These are phyloP conservation scores for Taurulus bubalis DNA, from an alignment of 2,113 vertebrate species.

Conservation along the genomic window DNA sequence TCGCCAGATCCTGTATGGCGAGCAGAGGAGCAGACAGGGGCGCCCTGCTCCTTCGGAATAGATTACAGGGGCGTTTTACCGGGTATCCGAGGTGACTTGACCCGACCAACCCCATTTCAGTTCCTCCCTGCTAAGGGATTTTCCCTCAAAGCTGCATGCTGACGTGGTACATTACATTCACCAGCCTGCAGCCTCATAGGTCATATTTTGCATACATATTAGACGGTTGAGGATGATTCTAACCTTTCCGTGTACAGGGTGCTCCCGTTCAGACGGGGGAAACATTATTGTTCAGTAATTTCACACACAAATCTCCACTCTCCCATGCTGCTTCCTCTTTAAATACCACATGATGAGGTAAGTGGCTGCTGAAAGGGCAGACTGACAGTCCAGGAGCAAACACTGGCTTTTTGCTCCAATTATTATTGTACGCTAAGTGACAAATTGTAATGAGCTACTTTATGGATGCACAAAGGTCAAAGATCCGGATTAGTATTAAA, in stretches of 20 bases:
- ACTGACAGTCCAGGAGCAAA: conserved; percentile 40
- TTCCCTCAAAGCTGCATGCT: conserved; percentile 67
- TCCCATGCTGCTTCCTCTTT: conserved; percentile 42
- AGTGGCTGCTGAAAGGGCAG: conserved; percentile 67
- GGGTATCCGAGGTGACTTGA: conserved; percentile 63
- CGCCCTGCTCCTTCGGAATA: conserved; percentile 45
- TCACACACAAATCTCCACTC: conserved; percentile 60
- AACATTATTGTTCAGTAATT: conserved; percentile 74
- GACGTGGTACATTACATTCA: conserved; percentile 74
- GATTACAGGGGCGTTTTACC: conserved; percentile 63
- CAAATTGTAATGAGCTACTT: conserved; percentile 43
- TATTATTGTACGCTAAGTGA: conserved; percentile 14
- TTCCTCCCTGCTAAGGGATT: conserved; percentile 67
- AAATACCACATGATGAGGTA: conserved; percentile 70
- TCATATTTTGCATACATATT: conserved; percentile 83
- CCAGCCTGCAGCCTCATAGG: conserved; percentile 76
- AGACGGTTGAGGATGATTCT: conserved; percentile 75
- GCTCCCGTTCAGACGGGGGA: conserved; percentile 67
- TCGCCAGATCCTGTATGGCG: conserved; percentile 24
- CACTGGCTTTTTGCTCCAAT: conserved; percentile 33
- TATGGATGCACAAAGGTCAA: conserved; percentile 26
- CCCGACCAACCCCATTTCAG: conserved; percentile 63
- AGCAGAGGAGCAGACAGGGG: conserved; percentile 31
- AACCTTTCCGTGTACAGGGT: conserved; percentile 78
- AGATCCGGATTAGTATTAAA: conserved; percentile 20